These are phyloP conservation scores for Sciurus carolinensis DNA, from an alignment of 2,797 vertebrate genomes.

Conservation along the genomic window DNA sequence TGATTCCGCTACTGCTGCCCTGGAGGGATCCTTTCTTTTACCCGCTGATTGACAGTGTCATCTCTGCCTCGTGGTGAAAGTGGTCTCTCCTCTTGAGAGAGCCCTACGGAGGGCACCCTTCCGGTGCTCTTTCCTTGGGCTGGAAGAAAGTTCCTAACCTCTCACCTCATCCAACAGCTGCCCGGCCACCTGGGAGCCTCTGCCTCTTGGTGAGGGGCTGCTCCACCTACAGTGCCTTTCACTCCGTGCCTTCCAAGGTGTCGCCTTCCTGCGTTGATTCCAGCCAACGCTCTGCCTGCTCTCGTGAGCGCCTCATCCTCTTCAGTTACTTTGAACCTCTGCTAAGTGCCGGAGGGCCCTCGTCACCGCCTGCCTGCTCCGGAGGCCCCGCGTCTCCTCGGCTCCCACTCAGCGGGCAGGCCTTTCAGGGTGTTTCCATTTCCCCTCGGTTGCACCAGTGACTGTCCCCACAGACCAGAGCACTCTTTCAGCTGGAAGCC, in stretches of 20 bases:
- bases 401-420: neutral
- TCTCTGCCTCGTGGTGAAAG: fast-evolving
- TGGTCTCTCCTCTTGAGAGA: neutral
- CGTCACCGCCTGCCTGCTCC: neutral
- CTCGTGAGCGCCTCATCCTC: neutral
- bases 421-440: neutral
- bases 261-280: too few species aligned
- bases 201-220: neutral
- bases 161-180: neutral
- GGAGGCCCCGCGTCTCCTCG: neutral
- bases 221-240: neutral
- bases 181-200: neutral
- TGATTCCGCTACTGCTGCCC: neutral
- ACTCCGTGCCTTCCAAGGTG: too few species aligned
- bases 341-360: neutral
- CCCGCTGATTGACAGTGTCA: neutral
- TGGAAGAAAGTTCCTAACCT: neutral
- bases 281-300: neutral
- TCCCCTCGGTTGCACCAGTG: neutral
- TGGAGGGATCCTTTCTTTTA: neutral
- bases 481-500: neutral
- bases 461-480: neutral
- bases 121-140: neutral
- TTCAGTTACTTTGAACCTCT: neutral
- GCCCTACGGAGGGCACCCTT: neutral